A percentile compares a stretch with the other conserved stretches of the same genome.
Conservation (phyloP, 2,888 invertebrate genomes). For the Auanema sp. region DNA sequence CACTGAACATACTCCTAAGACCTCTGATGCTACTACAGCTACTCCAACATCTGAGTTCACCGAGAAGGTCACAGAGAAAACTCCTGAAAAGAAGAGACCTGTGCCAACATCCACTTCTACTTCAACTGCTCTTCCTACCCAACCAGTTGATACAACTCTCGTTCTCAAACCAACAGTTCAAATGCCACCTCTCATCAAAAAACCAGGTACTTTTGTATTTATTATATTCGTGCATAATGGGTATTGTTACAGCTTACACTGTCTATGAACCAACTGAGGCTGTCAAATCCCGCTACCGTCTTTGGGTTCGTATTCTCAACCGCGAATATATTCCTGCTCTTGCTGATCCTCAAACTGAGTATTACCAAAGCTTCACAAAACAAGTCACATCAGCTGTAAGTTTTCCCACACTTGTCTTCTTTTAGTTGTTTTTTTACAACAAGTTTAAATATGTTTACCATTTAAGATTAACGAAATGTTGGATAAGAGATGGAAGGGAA, state of each 20-base stretch:
- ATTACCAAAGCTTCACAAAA: conserved; percentile 48
- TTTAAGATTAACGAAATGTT: conserved; percentile 30
- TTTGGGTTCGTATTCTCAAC: conserved; percentile 49
- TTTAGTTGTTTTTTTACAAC: not conserved
- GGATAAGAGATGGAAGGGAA: conserved; percentile 41
- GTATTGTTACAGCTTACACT: not conserved
- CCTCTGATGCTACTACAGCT: not conserved
- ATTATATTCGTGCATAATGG: not conserved
- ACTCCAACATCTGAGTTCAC: not conserved
- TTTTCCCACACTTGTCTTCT: not conserved
- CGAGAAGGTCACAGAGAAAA: conserved; percentile 12
- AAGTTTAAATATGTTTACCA: not conserved
- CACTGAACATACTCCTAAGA: conserved; percentile 1
- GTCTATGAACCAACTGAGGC: conserved; percentile 31
- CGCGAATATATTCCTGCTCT: conserved; percentile 44
- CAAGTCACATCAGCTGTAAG: conserved; percentile 39
- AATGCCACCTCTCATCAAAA: conserved; percentile 17
- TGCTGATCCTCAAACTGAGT: conserved; percentile 38
- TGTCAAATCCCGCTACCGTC: conserved; percentile 35
- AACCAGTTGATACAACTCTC: not conserved
- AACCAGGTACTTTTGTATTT: conserved; percentile 1
- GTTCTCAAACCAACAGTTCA: conserved; percentile 10
- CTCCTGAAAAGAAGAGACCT: not conserved
- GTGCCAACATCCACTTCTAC: not conserved
- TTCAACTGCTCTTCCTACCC: conserved; percentile 14